Evolutionary conservation across 1,140 invertebrate species (phyloP), one percentile per base, ranked within the genome.

Genomic region (Plectrocnemia conspersa): DNA sequence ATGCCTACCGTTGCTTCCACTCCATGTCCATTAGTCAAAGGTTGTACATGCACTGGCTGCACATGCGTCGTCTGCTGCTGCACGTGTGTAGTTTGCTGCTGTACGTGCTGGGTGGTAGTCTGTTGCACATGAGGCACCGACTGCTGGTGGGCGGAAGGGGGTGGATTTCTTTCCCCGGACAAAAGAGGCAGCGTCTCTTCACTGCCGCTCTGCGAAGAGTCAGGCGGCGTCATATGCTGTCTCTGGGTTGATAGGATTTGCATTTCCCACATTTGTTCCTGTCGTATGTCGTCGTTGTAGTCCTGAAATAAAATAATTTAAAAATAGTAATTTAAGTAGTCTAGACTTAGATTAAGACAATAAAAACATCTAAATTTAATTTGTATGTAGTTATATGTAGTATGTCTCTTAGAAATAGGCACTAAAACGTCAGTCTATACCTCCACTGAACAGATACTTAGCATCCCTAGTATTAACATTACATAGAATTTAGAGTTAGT

Each of bases 191-290:
- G 58, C 0, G 72, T 64, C 45, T 74, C 72, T 52, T 73, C 72
- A 29, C 72, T 74, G 25, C 70, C 71, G 25, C 71, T 72, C 46
- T 72, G 66, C 3, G 71, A 73, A 16, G 71, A 73, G 25, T 71
- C 68, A 0, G 71, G 72, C 1, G 73, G 71, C 4, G 72, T 70
- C n/a, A 72, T 65, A 58, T 74, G 71, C 15, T 74, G 70, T 15
- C 58, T 69, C 62, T 74, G 72, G 9, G 71, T 72, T 0, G 73
- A 74, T 59, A 88, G 74, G 38, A 84, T 82, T 68, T 87, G 85
- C 85, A 90, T 86, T 68, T 90, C 87, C 73, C 87, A 79, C 79
- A 90, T 85, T 67, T 91, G 88, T 65, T 90, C 86, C 65, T 89
- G 86, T 52, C 87, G 70, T 56, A 91, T 91, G 62, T 89, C 88